Conservation (phyloP, 2,113 vertebrate species). For the Eulemur rufifrons region DNA sequence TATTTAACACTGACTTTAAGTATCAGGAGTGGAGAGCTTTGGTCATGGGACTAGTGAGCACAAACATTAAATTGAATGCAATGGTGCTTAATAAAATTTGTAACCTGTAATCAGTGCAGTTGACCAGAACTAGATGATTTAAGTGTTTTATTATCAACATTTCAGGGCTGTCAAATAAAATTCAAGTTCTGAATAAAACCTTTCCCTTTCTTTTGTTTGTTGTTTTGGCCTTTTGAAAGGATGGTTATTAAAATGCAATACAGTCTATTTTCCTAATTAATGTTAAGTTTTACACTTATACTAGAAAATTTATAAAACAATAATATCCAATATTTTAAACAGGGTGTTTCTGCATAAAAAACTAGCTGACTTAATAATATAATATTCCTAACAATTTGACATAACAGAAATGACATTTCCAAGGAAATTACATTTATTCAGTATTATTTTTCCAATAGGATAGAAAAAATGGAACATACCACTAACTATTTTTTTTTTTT, state of each 20-base stretch:
- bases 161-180: constrained; percentile 2
- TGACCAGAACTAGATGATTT: neutral
- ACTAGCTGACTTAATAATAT: neutral
- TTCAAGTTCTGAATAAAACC: neutral
- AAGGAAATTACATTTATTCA: neutral
- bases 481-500: neutral
- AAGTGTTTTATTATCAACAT: constrained; percentile 3
- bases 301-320: neutral
- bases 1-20: neutral
- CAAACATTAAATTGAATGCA: neutral
- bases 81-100: neutral
- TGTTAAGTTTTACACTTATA: neutral
- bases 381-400: neutral
- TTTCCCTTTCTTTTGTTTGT: neutral
- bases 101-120: neutral
- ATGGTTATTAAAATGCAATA: neutral
- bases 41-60: neutral
- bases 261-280: neutral
- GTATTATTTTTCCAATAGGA: neutral
- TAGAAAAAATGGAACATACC: neutral
- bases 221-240: neutral
- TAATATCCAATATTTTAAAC: neutral
- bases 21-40: neutral
- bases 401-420: neutral
- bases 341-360: neutral